Evolutionary conservation across 2,113 vertebrate species (phyloP).

Genomic region (Euleptes europaea): DNA sequence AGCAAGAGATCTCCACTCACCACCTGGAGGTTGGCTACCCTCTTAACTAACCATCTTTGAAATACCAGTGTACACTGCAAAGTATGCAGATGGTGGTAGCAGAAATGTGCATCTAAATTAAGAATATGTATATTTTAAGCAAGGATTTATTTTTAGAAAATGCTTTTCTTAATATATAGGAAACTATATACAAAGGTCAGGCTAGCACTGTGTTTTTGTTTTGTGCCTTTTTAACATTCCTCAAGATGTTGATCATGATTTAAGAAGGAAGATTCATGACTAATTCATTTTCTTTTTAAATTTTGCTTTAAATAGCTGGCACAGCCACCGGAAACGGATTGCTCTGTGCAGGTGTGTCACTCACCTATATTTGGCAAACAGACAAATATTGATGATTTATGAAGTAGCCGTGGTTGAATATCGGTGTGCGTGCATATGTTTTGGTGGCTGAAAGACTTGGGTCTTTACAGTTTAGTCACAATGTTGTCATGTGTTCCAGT

Average conservation of each 20-base stretch:
- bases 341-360: conserved; percentile 88
- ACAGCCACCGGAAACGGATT: conserved; percentile 86
- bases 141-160: background rate
- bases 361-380: conserved; percentile 71
- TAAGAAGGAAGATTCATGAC: conserved; percentile 48
- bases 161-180: background rate
- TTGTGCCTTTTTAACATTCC: conserved; percentile 21
- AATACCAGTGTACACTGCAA: background rate
- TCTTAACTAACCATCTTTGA: background rate
- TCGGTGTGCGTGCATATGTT: conserved; percentile 17
- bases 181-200: background rate
- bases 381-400: conserved; percentile 74
- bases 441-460: background rate
- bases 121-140: background rate
- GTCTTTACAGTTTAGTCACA: background rate
- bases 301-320: conserved; percentile 91
- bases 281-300: conserved; percentile 59
- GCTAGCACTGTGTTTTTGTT: conserved; percentile 1
- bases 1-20: too few species aligned
- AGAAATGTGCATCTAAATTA: background rate
- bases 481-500: background rate
- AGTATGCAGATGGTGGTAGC: background rate
- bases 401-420: conserved; percentile 55
- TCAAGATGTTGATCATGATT: conserved; percentile 52
- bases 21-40: too few species aligned